These are phyloP conservation scores for Chiropotes sagulatus DNA, from an alignment of 2,797 vertebrate species.

Conservation along the genomic window DNA sequence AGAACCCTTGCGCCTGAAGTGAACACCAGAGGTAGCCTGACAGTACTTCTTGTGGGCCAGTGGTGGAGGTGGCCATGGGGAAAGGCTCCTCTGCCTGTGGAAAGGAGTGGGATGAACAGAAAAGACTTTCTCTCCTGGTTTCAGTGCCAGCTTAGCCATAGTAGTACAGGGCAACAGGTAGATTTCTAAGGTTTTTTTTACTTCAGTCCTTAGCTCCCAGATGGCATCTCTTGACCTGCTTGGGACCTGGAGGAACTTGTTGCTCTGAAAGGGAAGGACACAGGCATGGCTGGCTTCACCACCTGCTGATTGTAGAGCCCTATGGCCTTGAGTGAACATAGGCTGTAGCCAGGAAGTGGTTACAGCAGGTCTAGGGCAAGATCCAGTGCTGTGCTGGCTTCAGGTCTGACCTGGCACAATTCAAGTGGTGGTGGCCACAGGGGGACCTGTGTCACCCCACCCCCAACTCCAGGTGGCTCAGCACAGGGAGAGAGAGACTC, in stretches of 20 bases:
- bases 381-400: not conserved
- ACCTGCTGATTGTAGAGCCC: not conserved
- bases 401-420: not conserved
- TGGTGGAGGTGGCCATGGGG: no score
- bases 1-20: no score
- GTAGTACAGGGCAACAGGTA: not conserved
- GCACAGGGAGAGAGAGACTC: not conserved
- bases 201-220: not conserved
- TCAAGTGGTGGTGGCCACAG: not conserved
- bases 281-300: no score
- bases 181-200: not conserved
- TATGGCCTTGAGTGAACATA: not conserved
- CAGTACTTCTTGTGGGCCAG: no score
- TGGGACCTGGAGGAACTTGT: not conserved
- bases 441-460: not conserved
- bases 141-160: not conserved
- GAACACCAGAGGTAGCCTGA: no score
- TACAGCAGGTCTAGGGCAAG: not conserved
- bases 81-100: not conserved
- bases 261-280: not conserved
- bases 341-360: not conserved
- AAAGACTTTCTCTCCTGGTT: not conserved
- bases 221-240: not conserved
- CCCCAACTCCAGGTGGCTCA: not conserved
- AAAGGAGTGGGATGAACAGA: not conserved